phyloP scores from a whole-genome alignment of 2,797 vertebrate species.

The Clarias fuscus region DNA sequence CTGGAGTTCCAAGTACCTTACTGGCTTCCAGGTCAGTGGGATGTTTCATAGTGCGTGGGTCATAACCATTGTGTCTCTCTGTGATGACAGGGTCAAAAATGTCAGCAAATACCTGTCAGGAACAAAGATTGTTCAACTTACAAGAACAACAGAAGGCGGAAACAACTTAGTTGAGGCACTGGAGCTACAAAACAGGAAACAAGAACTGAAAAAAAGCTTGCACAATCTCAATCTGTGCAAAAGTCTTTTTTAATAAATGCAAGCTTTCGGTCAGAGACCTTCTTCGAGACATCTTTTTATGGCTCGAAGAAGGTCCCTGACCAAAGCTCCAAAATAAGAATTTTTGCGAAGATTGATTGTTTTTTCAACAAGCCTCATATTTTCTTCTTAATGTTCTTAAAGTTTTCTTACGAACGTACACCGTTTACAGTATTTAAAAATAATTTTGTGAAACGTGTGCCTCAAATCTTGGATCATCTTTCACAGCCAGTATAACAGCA shows the following conservation, averaged over 20 bases:
- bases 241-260: too few relatives aligned
- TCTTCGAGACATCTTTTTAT: too few relatives aligned
- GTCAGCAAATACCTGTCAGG: conserved; percentile 86
- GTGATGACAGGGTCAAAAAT: conserved; percentile 90
- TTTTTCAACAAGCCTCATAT: neutral
- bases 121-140: neutral
- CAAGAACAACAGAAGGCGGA: neutral
- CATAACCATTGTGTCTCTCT: conserved; percentile 95
- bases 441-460: neutral
- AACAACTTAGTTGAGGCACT: too few relatives aligned
- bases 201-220: too few relatives aligned
- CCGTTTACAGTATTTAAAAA: neutral
- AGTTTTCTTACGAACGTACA: neutral
- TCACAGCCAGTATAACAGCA: neutral
- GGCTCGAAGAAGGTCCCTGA: too few relatives aligned
- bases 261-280: too few relatives aligned
- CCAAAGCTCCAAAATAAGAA: too few relatives aligned
- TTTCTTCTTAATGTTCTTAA: neutral
- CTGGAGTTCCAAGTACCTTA: conserved; percentile 76
- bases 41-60: conserved; percentile 89
- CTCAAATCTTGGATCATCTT: neutral
- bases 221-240: too few relatives aligned
- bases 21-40: conserved; percentile 87
- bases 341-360: too few relatives aligned
- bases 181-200: too few relatives aligned